Evolutionary conservation across 1,140 invertebrate genomes (phyloP).

Genomic region (Protaetia brevitarsis): DNA sequence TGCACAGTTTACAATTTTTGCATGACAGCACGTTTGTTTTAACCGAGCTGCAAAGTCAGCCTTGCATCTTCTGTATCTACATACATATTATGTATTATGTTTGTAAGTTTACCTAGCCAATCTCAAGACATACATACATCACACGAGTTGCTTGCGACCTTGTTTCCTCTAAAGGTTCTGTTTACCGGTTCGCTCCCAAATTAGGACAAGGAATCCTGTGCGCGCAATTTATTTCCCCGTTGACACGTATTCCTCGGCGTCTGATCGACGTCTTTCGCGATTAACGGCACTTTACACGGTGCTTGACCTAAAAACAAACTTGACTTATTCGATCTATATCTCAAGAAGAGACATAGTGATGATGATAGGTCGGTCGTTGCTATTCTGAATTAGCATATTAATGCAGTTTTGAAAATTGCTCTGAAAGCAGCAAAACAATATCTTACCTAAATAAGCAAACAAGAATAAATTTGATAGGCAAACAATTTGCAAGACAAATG

Average conservation of each 20-base stretch:
- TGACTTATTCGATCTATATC: not conserved
- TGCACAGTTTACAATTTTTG: not conserved
- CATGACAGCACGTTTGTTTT: not conserved
- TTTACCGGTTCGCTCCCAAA: not conserved
- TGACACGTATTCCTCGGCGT: not conserved
- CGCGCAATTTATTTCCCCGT: not conserved
- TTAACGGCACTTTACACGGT: not conserved
- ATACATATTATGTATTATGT: not conserved
- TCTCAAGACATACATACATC: not conserved
- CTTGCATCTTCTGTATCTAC: not conserved
- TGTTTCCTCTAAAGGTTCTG: conserved; percentile 4
- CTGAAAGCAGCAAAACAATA: too few species aligned
- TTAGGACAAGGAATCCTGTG: conserved; percentile 12
- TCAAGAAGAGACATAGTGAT: not conserved
- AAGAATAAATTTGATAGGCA: too few species aligned
- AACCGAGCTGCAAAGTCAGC: not conserved
- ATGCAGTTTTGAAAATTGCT: not conserved
- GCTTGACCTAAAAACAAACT: not conserved
- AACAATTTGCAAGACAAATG: too few species aligned
- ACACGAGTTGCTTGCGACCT: not conserved
- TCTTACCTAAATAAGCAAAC: too few species aligned
- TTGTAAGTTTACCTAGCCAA: not conserved
- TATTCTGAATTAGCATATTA: too few species aligned
- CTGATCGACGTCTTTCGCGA: not conserved
- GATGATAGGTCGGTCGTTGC: too few species aligned